Base-by-base conservation (phyloP, 1,140 invertebrate species). In the Achatina immaculata region DNA sequence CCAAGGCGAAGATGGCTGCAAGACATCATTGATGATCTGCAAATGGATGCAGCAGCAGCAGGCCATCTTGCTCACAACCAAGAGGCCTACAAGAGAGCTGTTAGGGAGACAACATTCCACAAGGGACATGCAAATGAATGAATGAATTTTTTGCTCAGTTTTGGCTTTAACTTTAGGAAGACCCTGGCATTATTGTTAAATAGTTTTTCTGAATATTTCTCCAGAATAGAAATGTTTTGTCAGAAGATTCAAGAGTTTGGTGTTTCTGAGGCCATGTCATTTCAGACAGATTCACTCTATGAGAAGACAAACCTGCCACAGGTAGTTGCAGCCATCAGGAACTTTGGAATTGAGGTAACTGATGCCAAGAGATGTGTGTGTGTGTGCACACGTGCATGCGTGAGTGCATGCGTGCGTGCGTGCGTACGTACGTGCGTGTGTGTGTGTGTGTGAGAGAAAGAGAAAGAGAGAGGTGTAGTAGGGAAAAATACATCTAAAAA, bases 231-330 rank as follows among this genome's bases (percentile, higher is more conserved):
- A 65, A 82, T 86, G 31, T 86, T 86, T 75, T 58, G 84, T 28
- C 72, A 78, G 16, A 86, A 88, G 75, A 78, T 81, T 31, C 68
- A 80, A 38, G 84, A 86, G 42, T 86, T 85, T 80, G 88, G 88
- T 58, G 84, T 89, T 11, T 75, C 84, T 16, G 82, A 85, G n/a
- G 65, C 78, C n/a, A 84, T 83, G 66, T 55, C 84, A 2, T 89
- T 89, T 73, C 86, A 87, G 72, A 88, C 84, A n/a, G 88, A 89
- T 78, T 86, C 83, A 81, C 81, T 89, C 36, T 89, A 88, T 77
- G 88, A 89, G 75, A 79, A 82, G 40, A 88, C 88, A 11, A 88
- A 88, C 66, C 81, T 89, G 28, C 81, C 84, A 7, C 87, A 88
- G 80, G 88, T 89, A 55, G 85, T 83, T 76, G 83, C 83, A 0